Base-by-base conservation (phyloP, 35 echinoderm and acorn worm genomes). In the Ophioderma brevispina region DNA sequence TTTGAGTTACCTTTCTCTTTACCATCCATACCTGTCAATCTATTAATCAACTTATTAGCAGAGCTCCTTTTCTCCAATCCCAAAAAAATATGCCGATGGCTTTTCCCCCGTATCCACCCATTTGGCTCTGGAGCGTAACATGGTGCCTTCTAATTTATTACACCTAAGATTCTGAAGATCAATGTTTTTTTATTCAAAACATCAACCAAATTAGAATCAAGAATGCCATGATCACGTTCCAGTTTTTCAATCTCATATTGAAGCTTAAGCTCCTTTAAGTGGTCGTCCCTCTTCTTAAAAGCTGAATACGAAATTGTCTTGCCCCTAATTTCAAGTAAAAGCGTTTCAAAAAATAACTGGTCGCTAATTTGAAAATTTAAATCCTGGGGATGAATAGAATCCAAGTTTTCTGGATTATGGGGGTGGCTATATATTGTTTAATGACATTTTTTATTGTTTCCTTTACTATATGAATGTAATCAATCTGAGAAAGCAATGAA, bases 61-160 rank as follows among this genome's bases (percentile, higher is more conserved):
- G 23, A 87, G 35, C 80, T 89, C 21, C 31, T 11, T 59, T 89
- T 89, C 34, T 89, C 46, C 35, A 89, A 80, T 38, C 78, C 80
- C 39, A 63, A 36, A 89, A 89, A n/a, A n/a, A n/a, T n/a, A n/a
- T n/a, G n/a, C n/a, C n/a, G n/a, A n/a, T n/a, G n/a, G n/a, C n/a
- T n/a, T 89, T 89, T 81, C 87, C 35, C 76, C 76, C n/a, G 28
- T 70, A 41, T 89, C 87, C 40, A 80, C 55, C 87, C 1, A 89
- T 1, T 78, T 37, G 5, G 46, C 77, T 39, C 76, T 39, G 2
- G 86, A 88, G 33, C 39, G 76, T n/a, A 79, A 36, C 30, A 76
- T 17, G 35, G 77, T 46, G 38, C 76, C 87, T 30, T 80, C 87
- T 19, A 40, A 55, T 77, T 79, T 78, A 25, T 42, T 52, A 32